phyloP scores from a whole-genome alignment of 92 coral and sea anemone genomes.

The Muricea muricata region DNA sequence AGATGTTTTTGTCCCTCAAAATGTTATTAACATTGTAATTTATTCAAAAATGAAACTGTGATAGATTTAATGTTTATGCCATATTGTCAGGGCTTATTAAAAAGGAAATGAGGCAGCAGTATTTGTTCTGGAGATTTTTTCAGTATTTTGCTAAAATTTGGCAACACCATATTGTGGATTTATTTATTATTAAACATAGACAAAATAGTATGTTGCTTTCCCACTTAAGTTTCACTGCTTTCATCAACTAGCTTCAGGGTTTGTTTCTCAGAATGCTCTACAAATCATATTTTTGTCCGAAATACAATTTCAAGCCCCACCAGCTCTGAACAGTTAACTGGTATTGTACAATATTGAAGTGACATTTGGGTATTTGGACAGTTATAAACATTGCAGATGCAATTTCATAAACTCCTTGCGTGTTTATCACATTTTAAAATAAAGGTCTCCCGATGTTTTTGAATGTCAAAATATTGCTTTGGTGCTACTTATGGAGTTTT shows the following conservation, averaged over 20 bases:
- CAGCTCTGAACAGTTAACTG: neutral
- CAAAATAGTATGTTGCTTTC: neutral
- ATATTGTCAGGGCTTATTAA: slow-evolving; percentile 11
- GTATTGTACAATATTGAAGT: neutral
- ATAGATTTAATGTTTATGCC: slow-evolving; percentile 10
- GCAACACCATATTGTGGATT: neutral
- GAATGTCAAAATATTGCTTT: too few species aligned
- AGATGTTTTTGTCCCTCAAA: neutral
- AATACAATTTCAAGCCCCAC: neutral
- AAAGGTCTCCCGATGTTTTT: neutral
- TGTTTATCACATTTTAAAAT: neutral
- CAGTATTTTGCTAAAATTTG: neutral
- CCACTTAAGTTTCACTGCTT: neutral
- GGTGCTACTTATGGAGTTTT: neutral
- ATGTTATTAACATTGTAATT: slow-evolving; percentile 28
- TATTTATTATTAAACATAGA: neutral
- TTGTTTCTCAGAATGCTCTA: neutral
- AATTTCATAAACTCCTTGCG: neutral
- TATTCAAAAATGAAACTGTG: slow-evolving; percentile 26
- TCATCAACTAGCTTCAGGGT: too few species aligned
- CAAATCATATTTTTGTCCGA: neutral
- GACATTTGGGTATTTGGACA: neutral
- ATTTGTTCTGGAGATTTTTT: neutral
- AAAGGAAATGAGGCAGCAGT: neutral
- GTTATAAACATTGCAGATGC: neutral